A percentile compares a stretch with the other conserved stretches of the same genome.
Evolutionary conservation across 2,113 vertebrate species (phyloP).

Genomic region (Salvator merianae): DNA sequence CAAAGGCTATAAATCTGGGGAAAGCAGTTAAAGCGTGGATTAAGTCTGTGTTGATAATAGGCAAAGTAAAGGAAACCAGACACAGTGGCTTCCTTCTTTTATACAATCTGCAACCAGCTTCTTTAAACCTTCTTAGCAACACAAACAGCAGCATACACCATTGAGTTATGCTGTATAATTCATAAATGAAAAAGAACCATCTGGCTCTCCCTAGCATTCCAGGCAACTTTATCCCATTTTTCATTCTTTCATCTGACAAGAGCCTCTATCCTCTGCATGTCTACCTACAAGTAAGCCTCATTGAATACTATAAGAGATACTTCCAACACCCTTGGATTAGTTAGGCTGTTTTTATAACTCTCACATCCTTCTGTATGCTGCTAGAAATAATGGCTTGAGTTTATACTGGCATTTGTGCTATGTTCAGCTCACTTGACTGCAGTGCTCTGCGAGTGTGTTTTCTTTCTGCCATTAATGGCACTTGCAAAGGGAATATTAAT

Average conservation of each 20-base stretch:
- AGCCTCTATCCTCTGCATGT: neutral
- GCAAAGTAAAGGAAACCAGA: neutral
- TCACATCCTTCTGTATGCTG: neutral
- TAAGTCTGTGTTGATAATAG: neutral
- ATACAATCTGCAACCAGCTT: neutral
- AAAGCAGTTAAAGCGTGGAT: neutral
- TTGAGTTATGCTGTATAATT: neutral
- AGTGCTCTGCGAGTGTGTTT: neutral
- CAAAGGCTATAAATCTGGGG: neutral
- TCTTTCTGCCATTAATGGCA: neutral
- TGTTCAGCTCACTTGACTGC: neutral
- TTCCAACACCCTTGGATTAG: neutral
- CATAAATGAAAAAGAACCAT: neutral
- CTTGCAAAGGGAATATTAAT: neutral
- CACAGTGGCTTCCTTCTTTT: neutral
- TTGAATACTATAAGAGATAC: neutral
- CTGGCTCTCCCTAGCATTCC: neutral
- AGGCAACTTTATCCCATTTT: neutral
- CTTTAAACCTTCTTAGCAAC: neutral
- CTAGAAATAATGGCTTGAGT: accelerated
- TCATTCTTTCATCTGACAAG: neutral
- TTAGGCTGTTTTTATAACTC: neutral
- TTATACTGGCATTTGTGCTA: neutral
- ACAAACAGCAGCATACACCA: neutral
- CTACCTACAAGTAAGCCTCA: neutral